Conservation (phyloP, 1,140 invertebrate genomes). For the Drosophila athabasca region DNA sequence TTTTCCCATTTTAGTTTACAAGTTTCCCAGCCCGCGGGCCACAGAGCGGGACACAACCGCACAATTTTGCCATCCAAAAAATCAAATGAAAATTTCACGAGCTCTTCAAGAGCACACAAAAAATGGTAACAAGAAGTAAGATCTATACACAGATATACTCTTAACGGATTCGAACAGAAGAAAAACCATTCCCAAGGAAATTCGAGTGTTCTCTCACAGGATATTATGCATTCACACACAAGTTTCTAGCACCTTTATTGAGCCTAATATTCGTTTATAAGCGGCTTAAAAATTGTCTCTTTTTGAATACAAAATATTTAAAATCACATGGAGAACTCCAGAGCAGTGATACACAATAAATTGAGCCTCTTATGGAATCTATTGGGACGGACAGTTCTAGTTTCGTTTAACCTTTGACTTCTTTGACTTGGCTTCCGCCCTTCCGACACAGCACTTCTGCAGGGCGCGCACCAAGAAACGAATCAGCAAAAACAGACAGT, state of each 20-base stretch:
- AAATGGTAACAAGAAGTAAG: slow-evolving; percentile 2
- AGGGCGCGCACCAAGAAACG: slow-evolving; percentile 16
- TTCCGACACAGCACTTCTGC: slow-evolving; percentile 21
- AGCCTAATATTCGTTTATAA: too few relatives aligned
- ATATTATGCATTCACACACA: too few relatives aligned
- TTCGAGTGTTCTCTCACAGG: too few relatives aligned
- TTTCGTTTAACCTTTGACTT: slow-evolving; percentile 24
- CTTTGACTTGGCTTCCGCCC: too few relatives aligned
- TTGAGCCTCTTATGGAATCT: too few relatives aligned
- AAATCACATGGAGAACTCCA: too few relatives aligned
- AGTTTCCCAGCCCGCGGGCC: slow-evolving; percentile 36
- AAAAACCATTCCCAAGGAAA: too few relatives aligned
- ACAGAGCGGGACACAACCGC: slow-evolving; percentile 34
- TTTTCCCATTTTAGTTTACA: slow-evolving; percentile 74
- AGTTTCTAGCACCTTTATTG: too few relatives aligned
- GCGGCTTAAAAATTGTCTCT: too few relatives aligned
- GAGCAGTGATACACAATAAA: too few relatives aligned
- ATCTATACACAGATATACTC: background rate
- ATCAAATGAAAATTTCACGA: slow-evolving; percentile 60
- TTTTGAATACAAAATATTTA: too few relatives aligned
- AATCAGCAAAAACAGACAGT: slow-evolving; percentile 44
- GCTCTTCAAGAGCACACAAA: slow-evolving; percentile 9
- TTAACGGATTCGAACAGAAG: too few relatives aligned
- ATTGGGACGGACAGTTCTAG: background rate
- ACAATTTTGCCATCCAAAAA: slow-evolving; percentile 14